These are phyloP conservation scores for Sympetrum striolatum DNA, from an alignment of 2,888 invertebrate genomes.

Conservation along the genomic window DNA sequence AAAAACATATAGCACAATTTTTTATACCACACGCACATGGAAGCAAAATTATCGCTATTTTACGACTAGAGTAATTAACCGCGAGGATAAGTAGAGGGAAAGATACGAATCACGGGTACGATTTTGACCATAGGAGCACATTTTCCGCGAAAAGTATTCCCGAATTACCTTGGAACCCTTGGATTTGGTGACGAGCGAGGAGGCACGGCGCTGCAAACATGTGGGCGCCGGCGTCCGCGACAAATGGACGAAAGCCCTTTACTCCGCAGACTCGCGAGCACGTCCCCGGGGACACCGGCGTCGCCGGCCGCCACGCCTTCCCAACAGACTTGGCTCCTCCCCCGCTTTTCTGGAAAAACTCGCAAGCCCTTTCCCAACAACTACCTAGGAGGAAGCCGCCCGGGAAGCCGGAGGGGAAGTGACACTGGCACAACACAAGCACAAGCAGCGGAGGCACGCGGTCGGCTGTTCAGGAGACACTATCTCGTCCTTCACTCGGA, in stretches of 20 bases:
- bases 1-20: no score
- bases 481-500: neutral
- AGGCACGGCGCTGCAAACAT: constrained; percentile 14
- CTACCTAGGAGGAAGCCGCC: neutral
- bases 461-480: neutral
- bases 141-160: neutral
- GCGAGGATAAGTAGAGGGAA: no score
- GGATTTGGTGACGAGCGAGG: constrained; percentile 7
- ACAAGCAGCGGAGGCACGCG: neutral
- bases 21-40: no score
- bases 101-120: no score
- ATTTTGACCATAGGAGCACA: no score
- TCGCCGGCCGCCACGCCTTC: neutral
- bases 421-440: neutral
- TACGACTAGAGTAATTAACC: no score
- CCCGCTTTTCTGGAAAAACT: neutral
- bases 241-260: neutral
- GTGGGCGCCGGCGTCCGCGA: neutral
- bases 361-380: neutral
- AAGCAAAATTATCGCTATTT: no score
- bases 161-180: constrained; percentile 14
- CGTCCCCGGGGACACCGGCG: neutral
- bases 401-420: neutral
- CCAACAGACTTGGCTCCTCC: neutral
- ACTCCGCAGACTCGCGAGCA: neutral